These are phyloP conservation scores for Listrodromus nycthemerus DNA, from an alignment of 2,888 invertebrate genomes.

Conservation along the genomic window DNA sequence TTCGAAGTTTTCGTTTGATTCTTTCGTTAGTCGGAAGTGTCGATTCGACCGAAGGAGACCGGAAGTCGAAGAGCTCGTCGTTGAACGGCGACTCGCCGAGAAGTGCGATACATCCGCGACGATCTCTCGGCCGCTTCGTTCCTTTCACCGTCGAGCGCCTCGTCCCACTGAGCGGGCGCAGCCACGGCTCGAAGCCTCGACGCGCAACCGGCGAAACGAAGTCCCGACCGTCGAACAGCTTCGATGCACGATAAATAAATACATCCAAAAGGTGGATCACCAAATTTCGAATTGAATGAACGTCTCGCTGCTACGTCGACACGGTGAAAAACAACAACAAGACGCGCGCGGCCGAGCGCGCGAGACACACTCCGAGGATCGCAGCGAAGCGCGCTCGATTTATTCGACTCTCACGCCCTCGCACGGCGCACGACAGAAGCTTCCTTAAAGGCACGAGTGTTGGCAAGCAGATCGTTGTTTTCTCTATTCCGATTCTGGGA, in stretches of 20 bases:
- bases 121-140: conserved; percentile 17
- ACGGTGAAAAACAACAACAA: conserved; percentile 8
- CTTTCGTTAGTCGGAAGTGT: too few species aligned
- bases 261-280: not conserved
- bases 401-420: conserved; percentile 60
- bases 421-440: conserved; percentile 20
- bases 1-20: too few species aligned
- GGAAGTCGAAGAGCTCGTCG: conserved; percentile 11
- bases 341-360: conserved; percentile 54
- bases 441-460: conserved; percentile 14
- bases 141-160: conserved; percentile 32
- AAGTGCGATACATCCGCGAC: not conserved
- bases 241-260: not conserved
- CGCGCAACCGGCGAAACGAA: not conserved
- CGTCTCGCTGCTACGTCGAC: conserved; percentile 4
- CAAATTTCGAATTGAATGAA: not conserved
- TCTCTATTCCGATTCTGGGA: not conserved
- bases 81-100: not conserved
- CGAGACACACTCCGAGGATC: conserved; percentile 58
- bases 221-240: not conserved
- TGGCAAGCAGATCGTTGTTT: conserved; percentile 14
- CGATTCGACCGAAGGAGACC: not conserved
- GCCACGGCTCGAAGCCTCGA: not conserved
- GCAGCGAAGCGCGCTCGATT: conserved; percentile 45
- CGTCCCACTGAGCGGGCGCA: conserved; percentile 6